Evolutionary conservation across 1,140 invertebrate genomes (phyloP).

Genomic region (Anadara kagoshimensis): DNA sequence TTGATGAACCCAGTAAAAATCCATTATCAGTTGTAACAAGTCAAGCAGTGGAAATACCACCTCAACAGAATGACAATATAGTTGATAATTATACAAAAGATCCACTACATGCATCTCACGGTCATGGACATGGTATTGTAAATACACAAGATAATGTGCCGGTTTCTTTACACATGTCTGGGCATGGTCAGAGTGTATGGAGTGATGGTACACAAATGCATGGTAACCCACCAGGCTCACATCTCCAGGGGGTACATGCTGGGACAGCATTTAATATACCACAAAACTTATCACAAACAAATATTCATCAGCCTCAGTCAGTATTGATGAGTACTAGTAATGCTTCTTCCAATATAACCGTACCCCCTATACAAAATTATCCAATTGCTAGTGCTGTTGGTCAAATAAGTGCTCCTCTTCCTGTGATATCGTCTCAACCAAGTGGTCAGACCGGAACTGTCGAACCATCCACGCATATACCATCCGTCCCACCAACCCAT

Average conservation of each 20-base stretch:
- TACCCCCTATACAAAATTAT: too few relatives aligned
- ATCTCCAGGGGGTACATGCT: too few relatives aligned
- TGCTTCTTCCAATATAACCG: too few relatives aligned
- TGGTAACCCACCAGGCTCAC: background rate
- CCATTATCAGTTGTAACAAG: constrained; percentile 41
- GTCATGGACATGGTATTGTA: background rate
- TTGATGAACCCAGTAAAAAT: constrained; percentile 66
- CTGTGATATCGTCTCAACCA: too few relatives aligned
- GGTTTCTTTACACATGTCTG: constrained; percentile 10
- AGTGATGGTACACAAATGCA: constrained; percentile 20
- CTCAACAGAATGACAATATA: background rate
- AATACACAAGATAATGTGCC: background rate
- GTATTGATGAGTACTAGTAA: too few relatives aligned
- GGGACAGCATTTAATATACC: too few relatives aligned
- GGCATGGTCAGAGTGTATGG: constrained; percentile 2
- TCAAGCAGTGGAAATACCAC: background rate
- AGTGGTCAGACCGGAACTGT: too few relatives aligned
- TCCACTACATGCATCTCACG: constrained; percentile 3
- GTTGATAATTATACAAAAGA: background rate
- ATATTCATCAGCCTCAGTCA: too few relatives aligned
- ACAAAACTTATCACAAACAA: too few relatives aligned
- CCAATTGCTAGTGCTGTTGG: background rate
- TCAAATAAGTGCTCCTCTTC: too few relatives aligned
- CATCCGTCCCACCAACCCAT: constrained; percentile 2
- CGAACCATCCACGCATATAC: background rate